Evolutionary conservation across 1,140 invertebrate species (phyloP).

Genomic region (Macrotrachela quadricornifera): DNA sequence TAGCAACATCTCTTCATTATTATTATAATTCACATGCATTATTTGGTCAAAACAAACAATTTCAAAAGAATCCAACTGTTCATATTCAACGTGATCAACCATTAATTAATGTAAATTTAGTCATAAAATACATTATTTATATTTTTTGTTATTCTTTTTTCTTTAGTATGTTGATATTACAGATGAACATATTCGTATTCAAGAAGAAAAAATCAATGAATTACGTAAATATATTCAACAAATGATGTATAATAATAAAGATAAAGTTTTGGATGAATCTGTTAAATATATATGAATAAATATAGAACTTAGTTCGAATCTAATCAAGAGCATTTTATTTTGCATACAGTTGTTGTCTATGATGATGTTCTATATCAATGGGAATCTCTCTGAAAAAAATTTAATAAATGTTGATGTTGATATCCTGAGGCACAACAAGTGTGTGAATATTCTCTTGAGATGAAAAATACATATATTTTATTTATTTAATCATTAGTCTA

Average conservation of each 20-base stretch:
- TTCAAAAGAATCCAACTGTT: conserved; percentile 77
- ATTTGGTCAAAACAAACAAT: conserved; percentile 66
- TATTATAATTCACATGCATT: conserved; percentile 34
- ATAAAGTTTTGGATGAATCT: too few relatives aligned
- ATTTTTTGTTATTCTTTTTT: neutral
- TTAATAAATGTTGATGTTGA: too few relatives aligned
- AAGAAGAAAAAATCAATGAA: conserved; percentile 64
- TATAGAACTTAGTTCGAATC: too few relatives aligned
- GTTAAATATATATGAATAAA: too few relatives aligned
- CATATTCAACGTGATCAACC: conserved; percentile 89
- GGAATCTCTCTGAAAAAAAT: too few relatives aligned
- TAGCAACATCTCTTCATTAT: conserved; percentile 36
- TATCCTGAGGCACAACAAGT: too few relatives aligned
- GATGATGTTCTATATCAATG: too few relatives aligned
- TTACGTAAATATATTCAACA: conserved; percentile 64
- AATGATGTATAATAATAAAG: conserved; percentile 27
- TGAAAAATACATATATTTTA: too few relatives aligned
- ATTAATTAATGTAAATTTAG: conserved; percentile 47
- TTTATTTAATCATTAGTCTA: too few relatives aligned
- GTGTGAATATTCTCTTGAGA: too few relatives aligned
- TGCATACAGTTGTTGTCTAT: too few relatives aligned
- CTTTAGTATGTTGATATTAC: conserved; percentile 53
- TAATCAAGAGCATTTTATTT: too few relatives aligned
- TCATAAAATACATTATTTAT: neutral
- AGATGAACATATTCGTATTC: conserved; percentile 72